Evolutionary conservation across 2,113 vertebrate genomes (phyloP).

Genomic region (Rhinolophus sinicus): DNA sequence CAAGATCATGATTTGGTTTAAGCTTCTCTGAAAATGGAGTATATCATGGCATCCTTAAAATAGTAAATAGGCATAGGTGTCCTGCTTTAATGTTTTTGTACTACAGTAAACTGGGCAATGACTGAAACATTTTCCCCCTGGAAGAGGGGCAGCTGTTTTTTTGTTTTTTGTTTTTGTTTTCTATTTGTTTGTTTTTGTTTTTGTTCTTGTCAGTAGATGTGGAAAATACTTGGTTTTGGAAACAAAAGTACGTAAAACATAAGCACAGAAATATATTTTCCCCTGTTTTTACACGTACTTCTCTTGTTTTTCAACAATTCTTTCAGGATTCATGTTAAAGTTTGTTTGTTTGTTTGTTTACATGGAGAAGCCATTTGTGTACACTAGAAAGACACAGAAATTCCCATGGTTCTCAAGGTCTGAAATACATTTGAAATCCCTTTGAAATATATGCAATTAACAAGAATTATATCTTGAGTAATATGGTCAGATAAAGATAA

Average conservation of each 20-base stretch:
- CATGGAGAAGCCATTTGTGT: background rate
- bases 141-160: background rate
- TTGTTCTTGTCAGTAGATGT: background rate
- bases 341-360: background rate
- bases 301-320: background rate
- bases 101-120: background rate
- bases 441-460: background rate
- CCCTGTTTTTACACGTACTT: background rate
- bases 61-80: background rate
- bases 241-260: background rate
- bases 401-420: background rate
- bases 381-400: background rate
- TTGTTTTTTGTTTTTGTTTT: too few relatives aligned
- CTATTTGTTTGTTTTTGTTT: background rate
- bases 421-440: background rate
- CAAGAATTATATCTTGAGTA: background rate
- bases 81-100: background rate
- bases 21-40: background rate
- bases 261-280: background rate
- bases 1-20: background rate
- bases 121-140: background rate
- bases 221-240: background rate
- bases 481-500: background rate
- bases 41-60: background rate
- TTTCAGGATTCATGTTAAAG: background rate